These are phyloP conservation scores for Drosophila basisetae DNA, from an alignment of 2,888 invertebrate genomes.

Conservation along the genomic window DNA sequence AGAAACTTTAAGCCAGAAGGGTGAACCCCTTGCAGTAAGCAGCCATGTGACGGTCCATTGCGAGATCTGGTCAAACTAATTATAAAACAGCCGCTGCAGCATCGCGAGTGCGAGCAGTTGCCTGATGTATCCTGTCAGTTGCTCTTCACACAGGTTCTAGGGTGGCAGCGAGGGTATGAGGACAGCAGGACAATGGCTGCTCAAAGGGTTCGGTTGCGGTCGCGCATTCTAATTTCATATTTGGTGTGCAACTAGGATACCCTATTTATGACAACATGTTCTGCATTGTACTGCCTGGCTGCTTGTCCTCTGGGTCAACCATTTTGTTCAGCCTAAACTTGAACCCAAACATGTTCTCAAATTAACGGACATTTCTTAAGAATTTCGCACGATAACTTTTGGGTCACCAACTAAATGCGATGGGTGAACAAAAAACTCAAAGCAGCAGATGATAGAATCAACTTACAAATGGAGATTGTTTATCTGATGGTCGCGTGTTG, in stretches of 20 bases:
- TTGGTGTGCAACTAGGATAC: slow-evolving; percentile 43
- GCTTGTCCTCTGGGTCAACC: slow-evolving; percentile 62
- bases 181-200: slow-evolving; percentile 61
- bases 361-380: slow-evolving; percentile 80
- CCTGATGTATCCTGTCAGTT: slow-evolving; percentile 46
- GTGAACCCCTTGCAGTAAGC: slow-evolving; percentile 62
- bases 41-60: slow-evolving; percentile 73
- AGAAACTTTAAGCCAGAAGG: slow-evolving; percentile 64
- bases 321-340: slow-evolving; percentile 56
- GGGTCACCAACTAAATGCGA: background rate
- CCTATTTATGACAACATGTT: slow-evolving; percentile 23
- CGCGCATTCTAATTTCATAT: slow-evolving; percentile 70
- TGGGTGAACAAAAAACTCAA: background rate
- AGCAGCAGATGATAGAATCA: slow-evolving; percentile 7
- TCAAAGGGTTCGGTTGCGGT: slow-evolving; percentile 73
- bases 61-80: slow-evolving; percentile 71
- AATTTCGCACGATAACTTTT: slow-evolving; percentile 14
- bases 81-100: slow-evolving; percentile 45
- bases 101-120: slow-evolving; percentile 12
- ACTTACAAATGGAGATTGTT: slow-evolving; percentile 18
- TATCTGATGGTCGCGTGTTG: slow-evolving; percentile 20
- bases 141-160: slow-evolving; percentile 25
- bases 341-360: slow-evolving; percentile 64
- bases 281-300: slow-evolving; percentile 28
- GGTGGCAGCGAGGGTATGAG: slow-evolving; percentile 56